Conservation (phyloP, 2,113 vertebrate genomes). For the Xiphophorus hellerii region DNA sequence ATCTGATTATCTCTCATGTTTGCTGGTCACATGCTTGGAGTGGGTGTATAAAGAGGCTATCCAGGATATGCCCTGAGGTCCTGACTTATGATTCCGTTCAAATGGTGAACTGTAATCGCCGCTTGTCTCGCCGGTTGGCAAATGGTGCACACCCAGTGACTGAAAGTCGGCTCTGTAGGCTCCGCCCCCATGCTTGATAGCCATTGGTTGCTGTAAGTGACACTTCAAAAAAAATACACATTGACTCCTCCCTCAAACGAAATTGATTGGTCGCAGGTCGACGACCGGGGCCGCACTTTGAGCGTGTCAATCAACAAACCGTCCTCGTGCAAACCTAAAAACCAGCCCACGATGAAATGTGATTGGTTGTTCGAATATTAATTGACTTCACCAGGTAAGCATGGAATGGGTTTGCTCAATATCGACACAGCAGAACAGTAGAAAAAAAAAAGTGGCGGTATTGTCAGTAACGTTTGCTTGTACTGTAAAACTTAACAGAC, state of each 20-base stretch:
- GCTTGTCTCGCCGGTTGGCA: not conserved
- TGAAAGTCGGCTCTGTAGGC: not conserved
- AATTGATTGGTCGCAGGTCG: conserved; percentile 55
- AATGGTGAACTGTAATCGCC: too few relatives aligned
- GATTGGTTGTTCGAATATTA: conserved; percentile 59
- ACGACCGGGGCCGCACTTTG: conserved; percentile 43
- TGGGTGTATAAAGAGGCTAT: not conserved
- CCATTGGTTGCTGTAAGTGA: conserved; percentile 48
- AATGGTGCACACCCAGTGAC: conserved; percentile 28
- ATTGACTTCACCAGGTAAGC: not conserved
- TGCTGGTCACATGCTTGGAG: not conserved
- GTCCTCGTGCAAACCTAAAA: conserved; percentile 68
- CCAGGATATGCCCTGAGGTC: not conserved
- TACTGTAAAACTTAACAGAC: too few relatives aligned
- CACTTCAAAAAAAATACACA: conserved; percentile 24
- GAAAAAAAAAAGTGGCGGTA: not conserved
- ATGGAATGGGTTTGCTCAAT: conserved; percentile 14
- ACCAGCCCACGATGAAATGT: conserved; percentile 71
- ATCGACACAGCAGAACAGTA: conserved; percentile 2
- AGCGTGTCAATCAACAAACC: conserved; percentile 59
- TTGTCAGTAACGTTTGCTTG: not conserved
- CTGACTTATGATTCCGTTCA: not conserved
- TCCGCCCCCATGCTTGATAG: conserved; percentile 15
- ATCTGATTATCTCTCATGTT: not conserved
- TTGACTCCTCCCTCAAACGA: conserved; percentile 17